Evolutionary conservation across 2,888 invertebrate genomes (phyloP).

Genomic region (Pollenia angustigena): DNA sequence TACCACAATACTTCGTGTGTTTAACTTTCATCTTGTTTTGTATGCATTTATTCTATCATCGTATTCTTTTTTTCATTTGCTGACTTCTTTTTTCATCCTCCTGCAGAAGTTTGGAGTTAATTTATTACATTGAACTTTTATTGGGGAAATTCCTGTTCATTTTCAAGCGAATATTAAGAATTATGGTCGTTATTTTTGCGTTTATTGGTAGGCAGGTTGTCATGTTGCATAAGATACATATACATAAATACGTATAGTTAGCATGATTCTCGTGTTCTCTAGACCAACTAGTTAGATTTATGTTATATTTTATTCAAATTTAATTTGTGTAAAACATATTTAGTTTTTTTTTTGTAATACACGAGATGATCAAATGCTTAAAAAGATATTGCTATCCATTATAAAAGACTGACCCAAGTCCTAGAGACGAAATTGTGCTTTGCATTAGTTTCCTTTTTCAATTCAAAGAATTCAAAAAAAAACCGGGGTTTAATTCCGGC

Average conservation of each 20-base stretch:
- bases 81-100: conserved; percentile 48
- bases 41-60: conserved; percentile 57
- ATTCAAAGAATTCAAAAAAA: too few relatives aligned
- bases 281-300: too few relatives aligned
- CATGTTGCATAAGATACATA: conserved; percentile 2
- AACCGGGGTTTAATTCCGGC: too few relatives aligned
- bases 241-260: not conserved
- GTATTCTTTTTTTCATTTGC: conserved; percentile 42
- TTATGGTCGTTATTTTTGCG: conserved; percentile 75
- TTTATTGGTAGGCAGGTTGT: conserved; percentile 46
- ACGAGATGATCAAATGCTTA: too few relatives aligned
- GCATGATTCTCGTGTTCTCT: too few relatives aligned
- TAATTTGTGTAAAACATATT: too few relatives aligned
- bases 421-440: too few relatives aligned
- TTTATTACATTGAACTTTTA: conserved; percentile 84
- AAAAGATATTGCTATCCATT: too few relatives aligned
- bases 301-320: too few relatives aligned
- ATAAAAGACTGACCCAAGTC: too few relatives aligned
- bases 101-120: conserved; percentile 76
- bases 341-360: too few relatives aligned
- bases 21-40: conserved; percentile 66
- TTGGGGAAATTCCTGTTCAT: conserved; percentile 83
- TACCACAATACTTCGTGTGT: conserved; percentile 51
- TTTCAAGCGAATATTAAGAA: conserved; percentile 82
- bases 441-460: too few relatives aligned